Base-by-base conservation (phyloP, 2,113 vertebrate genomes). In the Sorex fumeus region DNA sequence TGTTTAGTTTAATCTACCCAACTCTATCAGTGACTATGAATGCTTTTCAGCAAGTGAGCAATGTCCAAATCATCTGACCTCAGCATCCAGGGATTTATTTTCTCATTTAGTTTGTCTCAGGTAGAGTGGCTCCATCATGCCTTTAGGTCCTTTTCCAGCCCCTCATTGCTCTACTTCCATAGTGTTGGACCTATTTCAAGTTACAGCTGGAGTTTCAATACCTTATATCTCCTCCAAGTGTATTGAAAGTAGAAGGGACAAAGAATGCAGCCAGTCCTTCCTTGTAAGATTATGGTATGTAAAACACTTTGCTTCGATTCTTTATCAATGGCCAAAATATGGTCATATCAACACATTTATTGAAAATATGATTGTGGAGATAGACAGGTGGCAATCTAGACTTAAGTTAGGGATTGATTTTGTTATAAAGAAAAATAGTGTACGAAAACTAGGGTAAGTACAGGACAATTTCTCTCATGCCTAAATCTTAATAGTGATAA, bases 311-410 rank as follows among this genome's bases (percentile, higher is more conserved):
- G 25, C 36, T 47, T 75, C 18, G 13, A 64, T 16, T 1, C 7
- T 36, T 0, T 71, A 53, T 45, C 18, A 11, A 0, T 64, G 40
- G 18, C 9, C 32, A 74, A 78, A 50, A 77, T 12, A 6, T 66
- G 30, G 45, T 90, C 45, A 69, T 1, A 27, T 21, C 50, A 28
- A 10, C 19, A 53, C 11, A 15, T 30, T 6, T 53, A 4, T 19
- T 28, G 0, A 21, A 67, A 81, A 78, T 36, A 0, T 6, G 40
- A 30, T 53, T n/a, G 43, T 94, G 27, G 40, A 8, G 19, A 25
- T n/a, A 30, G 0, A 11, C 32, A 0, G 0, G 0, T 32, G 16
- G 16, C 0, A 32, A 19, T 11, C 11, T 28, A 27, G 72, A 67
- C 27, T 43, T 25, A 88, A 71, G 50, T 32, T 53, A 47, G 70